These are phyloP conservation scores for Rhagoletis zephyria DNA, from an alignment of 1,140 invertebrate genomes.

Conservation along the genomic window DNA sequence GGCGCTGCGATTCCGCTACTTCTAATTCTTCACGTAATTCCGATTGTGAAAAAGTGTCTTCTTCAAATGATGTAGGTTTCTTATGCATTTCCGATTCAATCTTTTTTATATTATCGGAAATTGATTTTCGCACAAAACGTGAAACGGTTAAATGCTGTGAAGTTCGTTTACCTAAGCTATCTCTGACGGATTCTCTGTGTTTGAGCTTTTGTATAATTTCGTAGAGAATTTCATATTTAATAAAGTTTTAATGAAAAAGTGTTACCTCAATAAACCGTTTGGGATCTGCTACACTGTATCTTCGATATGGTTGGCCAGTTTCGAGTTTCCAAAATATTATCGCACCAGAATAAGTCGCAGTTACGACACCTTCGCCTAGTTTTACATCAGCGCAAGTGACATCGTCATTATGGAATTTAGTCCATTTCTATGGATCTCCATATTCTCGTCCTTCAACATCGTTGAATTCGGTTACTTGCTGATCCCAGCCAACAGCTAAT, in stretches of 20 bases:
- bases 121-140: slow-evolving; percentile 54
- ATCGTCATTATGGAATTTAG: slow-evolving; percentile 81
- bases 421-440: slow-evolving; percentile 78
- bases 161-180: background rate
- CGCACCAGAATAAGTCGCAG: slow-evolving; percentile 82
- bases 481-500: slow-evolving; percentile 82
- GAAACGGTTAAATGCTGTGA: slow-evolving; percentile 53
- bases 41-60: background rate
- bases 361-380: slow-evolving; percentile 80
- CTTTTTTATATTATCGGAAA: slow-evolving; percentile 48
- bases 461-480: slow-evolving; percentile 80
- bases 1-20: background rate
- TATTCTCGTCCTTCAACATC: slow-evolving; percentile 75
- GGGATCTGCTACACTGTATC: slow-evolving; percentile 75
- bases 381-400: slow-evolving; percentile 79
- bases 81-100: slow-evolving; percentile 37
- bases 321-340: slow-evolving; percentile 85
- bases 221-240: too few relatives aligned
- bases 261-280: slow-evolving; percentile 63
- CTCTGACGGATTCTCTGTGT: background rate
- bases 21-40: background rate
- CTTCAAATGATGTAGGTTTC: slow-evolving; percentile 4
- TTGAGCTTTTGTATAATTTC: background rate
- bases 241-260: too few relatives aligned
- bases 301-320: slow-evolving; percentile 80